A percentile compares a stretch with the other conserved stretches of the same genome.
These are phyloP conservation scores for Phoxinus dragarum DNA, from an alignment of 2,797 vertebrate species.

Conservation along the genomic window DNA sequence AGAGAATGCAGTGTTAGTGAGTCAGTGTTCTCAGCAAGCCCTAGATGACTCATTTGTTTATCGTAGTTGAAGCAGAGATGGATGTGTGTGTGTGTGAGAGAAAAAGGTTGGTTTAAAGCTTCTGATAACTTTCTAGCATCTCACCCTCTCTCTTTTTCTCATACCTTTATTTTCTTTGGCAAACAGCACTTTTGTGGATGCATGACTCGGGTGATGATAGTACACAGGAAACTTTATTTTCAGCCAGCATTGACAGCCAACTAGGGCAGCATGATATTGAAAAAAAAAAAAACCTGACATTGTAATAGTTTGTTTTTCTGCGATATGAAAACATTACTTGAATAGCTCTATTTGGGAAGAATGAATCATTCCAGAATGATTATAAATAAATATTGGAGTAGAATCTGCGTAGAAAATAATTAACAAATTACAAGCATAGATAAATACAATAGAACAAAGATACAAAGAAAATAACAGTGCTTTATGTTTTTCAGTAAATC, in stretches of 20 bases:
- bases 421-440: background rate
- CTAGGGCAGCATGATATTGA: background rate
- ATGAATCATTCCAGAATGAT: background rate
- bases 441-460: background rate
- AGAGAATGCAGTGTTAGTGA: constrained; percentile 64
- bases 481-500: background rate
- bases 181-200: constrained; percentile 10
- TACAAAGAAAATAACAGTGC: background rate
- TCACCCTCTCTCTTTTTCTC: background rate
- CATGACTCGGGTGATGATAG: constrained; percentile 7
- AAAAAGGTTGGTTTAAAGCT: constrained; percentile 31
- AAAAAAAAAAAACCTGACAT: background rate
- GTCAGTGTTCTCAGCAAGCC: constrained; percentile 70
- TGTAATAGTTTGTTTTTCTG: background rate
- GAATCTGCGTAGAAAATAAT: background rate
- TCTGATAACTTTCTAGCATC: constrained; percentile 25
- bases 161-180: background rate
- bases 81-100: constrained; percentile 44
- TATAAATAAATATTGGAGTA: no score
- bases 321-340: background rate
- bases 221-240: constrained; percentile 13
- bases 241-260: background rate
- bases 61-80: constrained; percentile 63
- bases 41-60: constrained; percentile 77
- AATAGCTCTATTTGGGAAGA: background rate